Percentiles rank a stretch among this genome's conserved stretches.
phyloP scores from a whole-genome alignment of 2,888 invertebrate genomes.

The Eupithecia subumbrata region DNA sequence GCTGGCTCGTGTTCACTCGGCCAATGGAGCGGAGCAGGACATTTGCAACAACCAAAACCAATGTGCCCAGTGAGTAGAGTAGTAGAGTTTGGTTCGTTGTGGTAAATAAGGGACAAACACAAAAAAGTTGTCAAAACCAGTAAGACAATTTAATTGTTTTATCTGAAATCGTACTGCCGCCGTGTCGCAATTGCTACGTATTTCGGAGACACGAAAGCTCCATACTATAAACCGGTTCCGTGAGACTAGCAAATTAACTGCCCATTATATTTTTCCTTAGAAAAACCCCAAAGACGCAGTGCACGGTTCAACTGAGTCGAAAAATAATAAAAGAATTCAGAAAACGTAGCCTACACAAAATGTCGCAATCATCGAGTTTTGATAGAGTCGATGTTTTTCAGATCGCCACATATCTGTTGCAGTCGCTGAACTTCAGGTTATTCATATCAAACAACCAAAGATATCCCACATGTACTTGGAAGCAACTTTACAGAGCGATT shows the following conservation, averaged over 20 bases:
- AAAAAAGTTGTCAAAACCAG: not conserved
- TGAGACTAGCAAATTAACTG: constrained; percentile 25
- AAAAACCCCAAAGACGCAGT: constrained; percentile 17
- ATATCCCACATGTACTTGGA: not conserved
- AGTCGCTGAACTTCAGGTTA: not conserved
- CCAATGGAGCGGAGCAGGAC: not conserved
- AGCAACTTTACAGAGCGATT: not conserved
- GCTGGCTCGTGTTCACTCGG: not conserved
- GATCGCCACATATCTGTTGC: not conserved
- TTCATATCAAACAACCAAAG: not conserved
- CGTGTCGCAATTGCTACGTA: constrained; percentile 2
- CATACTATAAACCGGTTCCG: constrained; percentile 17
- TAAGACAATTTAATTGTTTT: not conserved
- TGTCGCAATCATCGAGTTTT: not conserved
- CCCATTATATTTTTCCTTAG: constrained; percentile 30
- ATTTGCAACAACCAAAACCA: not conserved
- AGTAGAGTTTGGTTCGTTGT: not conserved
- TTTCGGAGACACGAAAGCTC: constrained; percentile 18
- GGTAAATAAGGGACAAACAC: not conserved
- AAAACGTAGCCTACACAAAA: not conserved
- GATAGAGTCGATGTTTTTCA: not conserved
- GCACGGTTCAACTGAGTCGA: constrained; percentile 2
- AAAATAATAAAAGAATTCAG: not conserved
- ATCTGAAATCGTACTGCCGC: not conserved
- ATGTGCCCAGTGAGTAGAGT: not conserved